Percentiles rank a stretch among this genome's conserved stretches.
Conservation (phyloP, 2,888 invertebrate species). For the Melinaea marsaeus region DNA sequence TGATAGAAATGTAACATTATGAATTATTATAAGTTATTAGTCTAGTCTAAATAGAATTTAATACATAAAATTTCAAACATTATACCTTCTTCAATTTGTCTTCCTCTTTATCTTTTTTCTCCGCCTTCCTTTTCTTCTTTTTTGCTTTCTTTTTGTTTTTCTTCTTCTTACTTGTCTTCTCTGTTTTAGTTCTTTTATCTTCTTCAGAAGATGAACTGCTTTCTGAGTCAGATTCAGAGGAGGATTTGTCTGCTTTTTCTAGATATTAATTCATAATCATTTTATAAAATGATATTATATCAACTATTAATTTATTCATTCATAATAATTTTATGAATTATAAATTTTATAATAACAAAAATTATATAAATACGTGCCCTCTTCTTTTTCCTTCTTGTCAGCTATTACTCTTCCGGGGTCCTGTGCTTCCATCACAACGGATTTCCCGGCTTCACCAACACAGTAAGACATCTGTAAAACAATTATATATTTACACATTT, state of each 20-base stretch:
- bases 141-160: conserved; percentile 72
- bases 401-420: conserved; percentile 36
- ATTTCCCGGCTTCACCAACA: conserved; percentile 83
- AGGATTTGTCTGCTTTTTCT: conserved; percentile 51
- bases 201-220: conserved; percentile 63
- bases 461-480: conserved; percentile 88
- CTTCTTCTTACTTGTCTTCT: conserved; percentile 72
- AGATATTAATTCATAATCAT: conserved; percentile 17
- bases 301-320: background rate
- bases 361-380: conserved; percentile 10
- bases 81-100: conserved; percentile 77
- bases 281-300: conserved; percentile 14
- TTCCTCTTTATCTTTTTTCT: conserved; percentile 70
- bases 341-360: background rate
- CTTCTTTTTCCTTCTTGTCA: conserved; percentile 37
- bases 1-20: too few relatives aligned
- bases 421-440: conserved; percentile 55
- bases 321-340: background rate
- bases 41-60: too few relatives aligned
- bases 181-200: conserved; percentile 62
- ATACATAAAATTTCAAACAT: background rate
- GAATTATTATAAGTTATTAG: too few relatives aligned
- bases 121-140: conserved; percentile 66
- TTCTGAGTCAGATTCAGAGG: conserved; percentile 54
- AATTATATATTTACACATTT: conserved; percentile 4